Base-by-base conservation (phyloP, 2,888 invertebrate species). In the Archips crataeganus region DNA sequence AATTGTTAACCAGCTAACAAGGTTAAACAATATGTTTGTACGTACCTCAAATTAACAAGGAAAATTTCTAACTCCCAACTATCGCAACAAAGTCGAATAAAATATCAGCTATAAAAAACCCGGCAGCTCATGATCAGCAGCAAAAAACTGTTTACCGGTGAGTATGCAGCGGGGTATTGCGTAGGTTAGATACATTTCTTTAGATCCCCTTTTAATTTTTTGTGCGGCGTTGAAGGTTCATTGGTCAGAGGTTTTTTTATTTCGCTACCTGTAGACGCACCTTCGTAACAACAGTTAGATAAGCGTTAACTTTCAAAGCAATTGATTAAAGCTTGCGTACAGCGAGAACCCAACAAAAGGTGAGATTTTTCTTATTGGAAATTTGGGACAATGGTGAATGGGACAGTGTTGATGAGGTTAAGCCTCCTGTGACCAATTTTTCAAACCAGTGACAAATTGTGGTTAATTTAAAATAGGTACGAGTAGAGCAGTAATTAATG, bases 91-190 rank as follows among this genome's bases (percentile, higher is more conserved):
- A 36, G 60, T 60, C 6, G 61, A 57, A 45, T 49, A 49, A 69
- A 54, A 49, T 11, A 51, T 47, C 47, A 47, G 49, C 23, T 13
- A 61, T 32, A 69, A 69, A 69, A 62, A 61, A 39, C 5, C 66
- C 11, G 32, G 49, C 68, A n/a, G 45, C 68, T 57, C 57, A 45
- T 62, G 64, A 59, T 59, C 34, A 47, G 3, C 9, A 49, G 57
- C 64, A 71, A 71, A 71, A 71, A 64, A 65, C 36, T 59, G 36
- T 71, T 70, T 71, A 65, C 64, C 71, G 64, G 59, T 65, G 59
- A 51, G n/a, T 23, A 36, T 67, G 57, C 66, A 57, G 54, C 51
- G 13, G 9, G 49, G 49, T 69, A 69, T 61, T 69, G 61, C 69
- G 51, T 61, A 61, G 69, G 69, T 69, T 69, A 65, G 65, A 51